phyloP scores from a whole-genome alignment of 2,797 vertebrate genomes.

The Rhinichthys osculus region DNA sequence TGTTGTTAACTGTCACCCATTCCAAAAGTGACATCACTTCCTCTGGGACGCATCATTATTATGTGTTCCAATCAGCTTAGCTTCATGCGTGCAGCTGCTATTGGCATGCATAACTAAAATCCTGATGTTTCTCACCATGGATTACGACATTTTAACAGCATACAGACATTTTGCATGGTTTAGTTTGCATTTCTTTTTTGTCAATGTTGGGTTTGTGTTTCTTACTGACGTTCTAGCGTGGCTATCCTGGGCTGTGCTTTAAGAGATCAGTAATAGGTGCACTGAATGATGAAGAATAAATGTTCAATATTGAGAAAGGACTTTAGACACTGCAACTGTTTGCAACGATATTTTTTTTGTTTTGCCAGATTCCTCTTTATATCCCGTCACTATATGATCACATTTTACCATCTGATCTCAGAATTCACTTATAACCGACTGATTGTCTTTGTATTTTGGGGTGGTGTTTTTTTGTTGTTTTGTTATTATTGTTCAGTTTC shows the following conservation, averaged over 20 bases:
- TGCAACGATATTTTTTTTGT: conserved; percentile 73
- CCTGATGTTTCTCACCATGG: background rate
- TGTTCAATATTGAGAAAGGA: conserved; percentile 69
- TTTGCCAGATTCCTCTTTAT: conserved; percentile 54
- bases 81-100: conserved; percentile 18
- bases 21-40: conserved; percentile 62
- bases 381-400: conserved; percentile 67
- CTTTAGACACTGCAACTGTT: conserved; percentile 82
- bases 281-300: conserved; percentile 76
- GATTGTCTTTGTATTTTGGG: conserved; percentile 60
- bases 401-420: conserved; percentile 73
- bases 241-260: conserved; percentile 74
- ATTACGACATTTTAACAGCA: background rate
- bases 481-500: conserved; percentile 74
- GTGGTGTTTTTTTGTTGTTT: conserved; percentile 27
- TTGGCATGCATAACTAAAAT: conserved; percentile 21
- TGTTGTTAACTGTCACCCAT: conserved; percentile 69
- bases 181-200: conserved; percentile 57
- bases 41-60: conserved; percentile 18
- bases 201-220: conserved; percentile 64
- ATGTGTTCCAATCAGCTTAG: conserved; percentile 30
- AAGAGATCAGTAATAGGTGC: conserved; percentile 73
- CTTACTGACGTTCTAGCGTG: conserved; percentile 69
- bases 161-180: conserved; percentile 24
- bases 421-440: conserved; percentile 67